phyloP scores from a whole-genome alignment of 2,888 invertebrate genomes.

The Yponomeuta evonymella region DNA sequence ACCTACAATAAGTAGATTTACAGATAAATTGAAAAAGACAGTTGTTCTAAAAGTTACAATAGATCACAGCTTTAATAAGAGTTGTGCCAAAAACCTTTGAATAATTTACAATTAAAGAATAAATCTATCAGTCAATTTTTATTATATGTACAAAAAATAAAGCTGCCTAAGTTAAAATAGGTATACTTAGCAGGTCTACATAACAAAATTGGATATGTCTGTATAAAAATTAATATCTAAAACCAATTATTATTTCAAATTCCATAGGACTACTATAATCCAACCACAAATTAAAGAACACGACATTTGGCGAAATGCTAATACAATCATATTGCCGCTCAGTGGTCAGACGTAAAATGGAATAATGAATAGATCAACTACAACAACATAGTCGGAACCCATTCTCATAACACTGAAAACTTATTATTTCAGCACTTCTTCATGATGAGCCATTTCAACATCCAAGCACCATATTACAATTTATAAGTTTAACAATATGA shows the following conservation, averaged over 20 bases:
- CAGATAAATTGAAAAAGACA: background rate
- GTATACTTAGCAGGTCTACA: background rate
- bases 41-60: conserved; percentile 8
- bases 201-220: conserved; percentile 10
- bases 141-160: conserved; percentile 28
- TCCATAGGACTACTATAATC: background rate
- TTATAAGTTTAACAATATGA: background rate
- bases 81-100: conserved; percentile 45
- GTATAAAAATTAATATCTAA: background rate
- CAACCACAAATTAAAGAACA: background rate
- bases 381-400: background rate
- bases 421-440: background rate
- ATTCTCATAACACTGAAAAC: background rate
- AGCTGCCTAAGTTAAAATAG: conserved; percentile 15
- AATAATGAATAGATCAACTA: background rate
- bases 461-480: conserved; percentile 8
- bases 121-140: conserved; percentile 69
- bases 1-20: background rate
- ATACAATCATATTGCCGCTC: background rate
- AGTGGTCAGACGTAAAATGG: background rate
- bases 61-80: conserved; percentile 53
- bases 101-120: conserved; percentile 30
- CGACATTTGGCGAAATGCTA: background rate
- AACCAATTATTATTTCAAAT: background rate
- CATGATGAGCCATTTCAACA: background rate